A percentile compares a stretch with the other conserved stretches of the same genome.
These are phyloP conservation scores for Branchinecta lynchi DNA, from an alignment of 1,140 invertebrate genomes.

Conservation along the genomic window DNA sequence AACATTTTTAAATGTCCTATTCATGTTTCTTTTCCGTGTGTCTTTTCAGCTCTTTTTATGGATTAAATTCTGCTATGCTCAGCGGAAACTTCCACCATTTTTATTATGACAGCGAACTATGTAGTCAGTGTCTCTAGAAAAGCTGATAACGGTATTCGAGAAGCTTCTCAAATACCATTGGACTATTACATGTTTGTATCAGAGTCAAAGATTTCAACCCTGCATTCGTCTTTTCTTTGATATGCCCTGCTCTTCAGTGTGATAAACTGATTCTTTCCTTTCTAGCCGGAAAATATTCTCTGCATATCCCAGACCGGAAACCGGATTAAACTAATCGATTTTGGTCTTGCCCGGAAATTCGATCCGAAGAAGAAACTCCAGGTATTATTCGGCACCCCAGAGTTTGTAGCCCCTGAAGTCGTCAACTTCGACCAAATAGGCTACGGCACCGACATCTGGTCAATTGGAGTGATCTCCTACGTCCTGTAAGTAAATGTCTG, in stretches of 20 bases:
- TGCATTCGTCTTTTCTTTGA: neutral
- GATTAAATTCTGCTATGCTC: no score
- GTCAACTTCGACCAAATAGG: constrained; percentile 94
- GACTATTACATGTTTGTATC: no score
- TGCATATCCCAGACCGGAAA: constrained; percentile 88
- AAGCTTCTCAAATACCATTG: no score
- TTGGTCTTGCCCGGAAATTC: constrained; percentile 80
- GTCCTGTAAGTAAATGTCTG: constrained; percentile 65
- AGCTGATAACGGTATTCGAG: no score
- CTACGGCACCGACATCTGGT: constrained; percentile 95
- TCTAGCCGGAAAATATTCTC: constrained; percentile 88
- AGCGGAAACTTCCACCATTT: no score
- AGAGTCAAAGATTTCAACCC: no score
- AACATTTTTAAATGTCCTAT: no score
- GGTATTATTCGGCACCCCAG: constrained; percentile 91
- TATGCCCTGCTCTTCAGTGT: neutral
- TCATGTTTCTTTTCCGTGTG: no score
- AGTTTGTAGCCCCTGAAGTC: constrained; percentile 96
- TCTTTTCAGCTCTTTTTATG: no score
- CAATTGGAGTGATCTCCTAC: constrained; percentile 90
- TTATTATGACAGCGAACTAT: no score
- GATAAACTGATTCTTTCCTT: constrained; percentile 26
- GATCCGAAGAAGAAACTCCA: constrained; percentile 79
- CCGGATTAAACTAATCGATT: constrained; percentile 95
- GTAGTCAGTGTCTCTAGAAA: no score